Conservation (phyloP, 2,113 vertebrate genomes). For the Otus sunia region DNA sequence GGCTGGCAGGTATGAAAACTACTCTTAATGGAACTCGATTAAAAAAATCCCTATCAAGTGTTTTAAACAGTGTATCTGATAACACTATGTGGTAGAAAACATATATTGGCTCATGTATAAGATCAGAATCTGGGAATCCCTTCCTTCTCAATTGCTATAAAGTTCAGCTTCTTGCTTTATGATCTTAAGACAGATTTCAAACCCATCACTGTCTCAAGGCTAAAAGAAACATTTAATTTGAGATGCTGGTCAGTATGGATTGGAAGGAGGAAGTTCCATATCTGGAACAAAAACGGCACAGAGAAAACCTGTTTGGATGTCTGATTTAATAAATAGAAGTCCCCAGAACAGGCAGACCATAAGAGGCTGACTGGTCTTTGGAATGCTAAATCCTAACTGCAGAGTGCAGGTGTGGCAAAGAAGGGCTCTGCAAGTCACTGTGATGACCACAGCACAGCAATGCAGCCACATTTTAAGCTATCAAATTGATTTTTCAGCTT, state of each 20-base stretch:
- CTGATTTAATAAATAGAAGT: neutral
- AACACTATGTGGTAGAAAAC: neutral
- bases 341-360: neutral
- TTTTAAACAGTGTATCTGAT: neutral
- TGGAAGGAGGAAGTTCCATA: neutral
- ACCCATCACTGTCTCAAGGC: neutral
- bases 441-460: neutral
- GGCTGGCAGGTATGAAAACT: neutral
- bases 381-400: neutral
- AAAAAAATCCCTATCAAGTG: neutral
- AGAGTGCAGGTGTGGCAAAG: neutral
- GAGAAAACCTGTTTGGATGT: neutral
- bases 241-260: neutral
- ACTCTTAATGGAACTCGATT: neutral
- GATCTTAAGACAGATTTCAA: neutral
- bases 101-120: neutral
- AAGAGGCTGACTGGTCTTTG: neutral
- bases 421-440: neutral
- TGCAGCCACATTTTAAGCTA: neutral
- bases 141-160: neutral
- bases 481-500: neutral
- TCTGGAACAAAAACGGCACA: neutral
- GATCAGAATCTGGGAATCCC: neutral
- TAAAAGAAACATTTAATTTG: neutral
- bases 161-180: neutral